Conservation (phyloP, 1,140 invertebrate species). For the Charaxes varanes region DNA sequence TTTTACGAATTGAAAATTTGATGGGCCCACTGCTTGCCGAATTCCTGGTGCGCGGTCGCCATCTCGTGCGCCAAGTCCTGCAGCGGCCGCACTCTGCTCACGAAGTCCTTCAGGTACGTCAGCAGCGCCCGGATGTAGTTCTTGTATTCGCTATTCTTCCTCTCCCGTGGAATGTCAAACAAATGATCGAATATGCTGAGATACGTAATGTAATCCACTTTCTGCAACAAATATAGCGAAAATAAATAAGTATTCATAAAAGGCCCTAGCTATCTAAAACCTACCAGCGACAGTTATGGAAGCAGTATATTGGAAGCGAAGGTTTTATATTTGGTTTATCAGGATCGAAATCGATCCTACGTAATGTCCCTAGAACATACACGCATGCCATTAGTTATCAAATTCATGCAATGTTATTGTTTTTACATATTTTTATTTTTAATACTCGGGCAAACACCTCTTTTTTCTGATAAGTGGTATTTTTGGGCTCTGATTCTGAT, state of each 20-base stretch:
- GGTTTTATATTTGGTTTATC: too few relatives aligned
- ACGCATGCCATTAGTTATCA: too few relatives aligned
- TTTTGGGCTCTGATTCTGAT: too few relatives aligned
- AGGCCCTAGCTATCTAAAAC: not conserved
- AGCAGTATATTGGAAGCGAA: too few relatives aligned
- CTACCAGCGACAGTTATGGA: too few relatives aligned
- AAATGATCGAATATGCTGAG: conserved; percentile 95
- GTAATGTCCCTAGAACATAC: too few relatives aligned
- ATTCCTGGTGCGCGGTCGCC: conserved; percentile 86
- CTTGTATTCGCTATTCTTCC: conserved; percentile 94
- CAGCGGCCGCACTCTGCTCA: conserved; percentile 92
- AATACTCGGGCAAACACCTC: too few relatives aligned
- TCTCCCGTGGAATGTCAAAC: conserved; percentile 95
- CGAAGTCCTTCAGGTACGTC: conserved; percentile 92
- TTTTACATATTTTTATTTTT: too few relatives aligned
- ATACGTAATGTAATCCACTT: conserved; percentile 97
- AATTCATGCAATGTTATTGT: too few relatives aligned
- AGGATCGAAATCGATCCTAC: too few relatives aligned
- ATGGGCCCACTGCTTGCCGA: conserved; percentile 93
- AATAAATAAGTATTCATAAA: conserved; percentile 3
- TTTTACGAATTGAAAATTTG: too few relatives aligned
- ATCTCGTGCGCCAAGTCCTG: conserved; percentile 89
- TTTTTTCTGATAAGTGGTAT: too few relatives aligned
- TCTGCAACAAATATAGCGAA: conserved; percentile 77
- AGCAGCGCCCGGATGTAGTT: conserved; percentile 90